Conservation (phyloP, 2,113 vertebrate genomes). For the Hoplias malabaricus region DNA sequence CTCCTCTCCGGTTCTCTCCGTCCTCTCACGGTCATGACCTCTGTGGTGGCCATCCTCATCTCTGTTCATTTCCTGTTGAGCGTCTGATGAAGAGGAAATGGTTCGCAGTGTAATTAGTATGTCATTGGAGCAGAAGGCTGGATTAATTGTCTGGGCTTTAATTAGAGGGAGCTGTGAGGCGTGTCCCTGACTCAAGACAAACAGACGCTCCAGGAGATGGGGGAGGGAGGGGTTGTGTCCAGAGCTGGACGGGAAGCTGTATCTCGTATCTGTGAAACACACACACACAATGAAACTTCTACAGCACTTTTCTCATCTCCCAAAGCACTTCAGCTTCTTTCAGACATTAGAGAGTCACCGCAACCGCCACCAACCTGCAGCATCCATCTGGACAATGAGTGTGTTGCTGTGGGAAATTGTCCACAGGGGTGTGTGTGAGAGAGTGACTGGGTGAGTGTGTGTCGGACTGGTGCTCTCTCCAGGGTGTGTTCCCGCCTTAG, state of each 20-base stretch:
- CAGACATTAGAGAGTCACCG: no score
- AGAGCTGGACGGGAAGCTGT: background rate
- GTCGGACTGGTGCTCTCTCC: no score
- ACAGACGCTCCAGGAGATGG: background rate
- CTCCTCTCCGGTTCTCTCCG: background rate
- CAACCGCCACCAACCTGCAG: no score
- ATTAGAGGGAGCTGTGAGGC: background rate
- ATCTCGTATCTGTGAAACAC: background rate
- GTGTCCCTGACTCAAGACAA: background rate
- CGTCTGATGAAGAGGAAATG: slow-evolving; percentile 58
- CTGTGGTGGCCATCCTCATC: slow-evolving; percentile 42
- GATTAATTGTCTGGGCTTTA: slow-evolving; percentile 45
- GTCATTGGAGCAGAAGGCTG: slow-evolving; percentile 41
- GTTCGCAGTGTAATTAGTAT: slow-evolving; percentile 59
- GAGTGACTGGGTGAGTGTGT: no score
- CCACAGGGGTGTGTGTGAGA: no score
- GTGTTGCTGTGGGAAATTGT: no score
- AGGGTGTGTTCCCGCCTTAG: no score
- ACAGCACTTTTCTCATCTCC: no score
- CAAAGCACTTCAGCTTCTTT: no score
- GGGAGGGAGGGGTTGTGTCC: background rate
- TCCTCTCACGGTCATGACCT: background rate
- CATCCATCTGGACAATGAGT: no score
- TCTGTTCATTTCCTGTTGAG: slow-evolving; percentile 62
- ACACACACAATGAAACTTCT: background rate